These are phyloP conservation scores for Agapornis roseicollis DNA, from an alignment of 2,113 vertebrate species.

Conservation along the genomic window DNA sequence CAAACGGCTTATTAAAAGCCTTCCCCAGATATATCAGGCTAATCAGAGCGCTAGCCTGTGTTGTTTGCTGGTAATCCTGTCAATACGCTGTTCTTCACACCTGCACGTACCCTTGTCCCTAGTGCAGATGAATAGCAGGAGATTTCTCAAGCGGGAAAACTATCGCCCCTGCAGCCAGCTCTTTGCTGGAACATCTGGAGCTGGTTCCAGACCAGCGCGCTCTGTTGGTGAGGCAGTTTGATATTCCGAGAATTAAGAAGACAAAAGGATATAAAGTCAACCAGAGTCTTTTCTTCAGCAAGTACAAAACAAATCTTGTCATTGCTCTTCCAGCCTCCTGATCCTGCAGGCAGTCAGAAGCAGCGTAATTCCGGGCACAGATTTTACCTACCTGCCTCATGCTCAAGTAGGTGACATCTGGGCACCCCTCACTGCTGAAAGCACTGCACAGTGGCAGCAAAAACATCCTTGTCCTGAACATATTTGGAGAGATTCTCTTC, in stretches of 20 bases:
- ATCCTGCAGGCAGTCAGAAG: neutral
- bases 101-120: neutral
- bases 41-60: neutral
- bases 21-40: conserved; percentile 43
- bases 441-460: neutral
- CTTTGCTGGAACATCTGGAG: neutral
- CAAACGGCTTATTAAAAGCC: conserved; percentile 43
- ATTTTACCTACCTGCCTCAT: neutral
- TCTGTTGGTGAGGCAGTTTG: neutral
- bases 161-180: neutral
- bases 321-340: neutral
- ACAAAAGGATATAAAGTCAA: neutral
- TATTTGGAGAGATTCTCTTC: neutral
- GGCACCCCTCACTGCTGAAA: neutral
- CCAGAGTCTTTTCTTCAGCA: neutral
- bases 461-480: neutral
- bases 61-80: neutral
- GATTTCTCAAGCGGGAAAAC: neutral
- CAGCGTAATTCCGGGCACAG: neutral
- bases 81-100: neutral
- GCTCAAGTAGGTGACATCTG: neutral
- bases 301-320: neutral
- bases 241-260: neutral
- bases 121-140: neutral
- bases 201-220: neutral